Evolutionary conservation across 2,113 vertebrate species (phyloP).

Genomic region (Strix aluco): DNA sequence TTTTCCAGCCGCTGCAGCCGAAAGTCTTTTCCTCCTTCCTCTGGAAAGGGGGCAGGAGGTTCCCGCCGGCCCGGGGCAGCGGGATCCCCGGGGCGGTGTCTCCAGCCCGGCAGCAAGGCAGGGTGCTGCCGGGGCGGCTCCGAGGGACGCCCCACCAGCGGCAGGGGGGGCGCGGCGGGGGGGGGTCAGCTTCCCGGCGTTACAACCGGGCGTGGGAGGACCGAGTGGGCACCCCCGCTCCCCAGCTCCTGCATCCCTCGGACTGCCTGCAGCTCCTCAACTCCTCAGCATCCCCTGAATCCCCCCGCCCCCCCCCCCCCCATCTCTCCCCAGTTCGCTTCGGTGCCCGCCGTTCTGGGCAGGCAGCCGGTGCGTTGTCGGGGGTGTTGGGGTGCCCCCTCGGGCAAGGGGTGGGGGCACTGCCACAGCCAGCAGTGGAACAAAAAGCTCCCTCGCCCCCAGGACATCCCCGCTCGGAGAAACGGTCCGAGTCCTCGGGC

Average conservation of each 20-base stretch:
- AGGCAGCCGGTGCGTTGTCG: neutral
- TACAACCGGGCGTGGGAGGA: neutral
- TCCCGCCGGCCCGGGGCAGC: neutral
- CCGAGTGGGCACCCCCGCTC: neutral
- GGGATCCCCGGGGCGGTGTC: neutral
- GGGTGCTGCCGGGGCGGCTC: neutral
- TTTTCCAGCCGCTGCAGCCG: neutral
- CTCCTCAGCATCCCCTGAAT: neutral
- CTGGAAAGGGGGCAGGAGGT: neutral
- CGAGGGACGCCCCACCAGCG: too few species aligned
- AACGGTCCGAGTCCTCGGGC: neutral
- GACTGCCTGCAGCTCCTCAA: neutral
- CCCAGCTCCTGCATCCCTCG: neutral
- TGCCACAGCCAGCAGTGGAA: neutral
- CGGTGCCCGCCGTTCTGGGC: neutral
- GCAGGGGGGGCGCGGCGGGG: accelerated
- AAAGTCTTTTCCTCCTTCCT: neutral
- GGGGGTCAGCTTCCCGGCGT: neutral
- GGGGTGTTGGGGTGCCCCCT: neutral
- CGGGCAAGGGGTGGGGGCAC: neutral
- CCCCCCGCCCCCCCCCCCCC: neutral
- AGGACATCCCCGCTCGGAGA: neutral
- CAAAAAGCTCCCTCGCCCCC: accelerated
- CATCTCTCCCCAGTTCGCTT: accelerated
- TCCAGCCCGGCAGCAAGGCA: neutral